Base-by-base conservation (phyloP, 2,888 invertebrate species). In the Beris morrisii region DNA sequence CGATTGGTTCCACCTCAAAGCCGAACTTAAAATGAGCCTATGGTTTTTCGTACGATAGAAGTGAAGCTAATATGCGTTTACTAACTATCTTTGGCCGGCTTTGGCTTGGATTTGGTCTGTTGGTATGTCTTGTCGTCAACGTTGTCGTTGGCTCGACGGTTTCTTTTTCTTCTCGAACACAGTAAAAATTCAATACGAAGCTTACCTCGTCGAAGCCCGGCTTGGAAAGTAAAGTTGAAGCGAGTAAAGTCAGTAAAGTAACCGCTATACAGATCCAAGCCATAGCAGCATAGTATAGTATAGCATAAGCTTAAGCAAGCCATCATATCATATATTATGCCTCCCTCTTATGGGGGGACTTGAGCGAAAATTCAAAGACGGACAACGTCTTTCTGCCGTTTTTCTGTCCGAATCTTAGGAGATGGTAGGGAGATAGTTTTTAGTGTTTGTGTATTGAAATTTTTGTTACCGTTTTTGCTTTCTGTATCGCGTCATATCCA, bases 401-500 rank as follows among this genome's bases (percentile, higher is more conserved):
- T 28, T 59, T 48, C 61, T 61, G 61, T 61, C 61, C 61, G 61
- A 61, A 61, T 52, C 52, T 50, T 61, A 32, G 61, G 50, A 46
- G 61, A 61, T 59, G 52, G 50, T 52, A 61, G 61, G 61, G 61
- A 61, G 61, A 43, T 52, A 61, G 52, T 61, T 52, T 32, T 52
- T 50, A 61, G 61, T 61, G 52, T 52, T 61, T 50, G 61, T 61
- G 61, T 31, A 52, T 44, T 61, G 61, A 61, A 61, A 61, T 52
- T 38, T 72, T 72, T 70, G 72, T 73, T 72, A 72, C 71, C 71
- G 71, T 75, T 76, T 77, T 65, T 74, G 73, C 72, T 75, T 74
- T 74, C 71, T 74, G 75, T 73, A 72, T 70, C 71, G 71, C 73
- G 71, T 72, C 74, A 73, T 74, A 73, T 74, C 72, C 71, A 71